phyloP scores from a whole-genome alignment of 1,140 invertebrate species.

The Potamilus streckersoni region DNA sequence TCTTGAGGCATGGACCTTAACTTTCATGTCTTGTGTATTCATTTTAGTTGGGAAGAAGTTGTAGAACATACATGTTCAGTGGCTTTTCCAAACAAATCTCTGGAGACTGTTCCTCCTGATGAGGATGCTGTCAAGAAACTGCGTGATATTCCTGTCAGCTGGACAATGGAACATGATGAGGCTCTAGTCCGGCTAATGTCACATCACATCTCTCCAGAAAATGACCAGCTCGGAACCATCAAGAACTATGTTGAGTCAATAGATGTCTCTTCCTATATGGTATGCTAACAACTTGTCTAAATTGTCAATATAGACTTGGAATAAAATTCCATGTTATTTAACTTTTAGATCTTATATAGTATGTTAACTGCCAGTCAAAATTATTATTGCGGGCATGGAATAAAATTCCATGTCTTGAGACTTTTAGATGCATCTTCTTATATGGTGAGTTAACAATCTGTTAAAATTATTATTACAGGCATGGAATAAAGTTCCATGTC shows the following conservation, averaged over 20 bases:
- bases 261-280: constrained; percentile 61
- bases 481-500: too few relatives aligned
- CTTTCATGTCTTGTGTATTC: constrained; percentile 8
- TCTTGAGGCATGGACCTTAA: constrained; percentile 1
- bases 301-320: not conserved
- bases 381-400: too few relatives aligned
- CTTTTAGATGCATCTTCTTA: too few relatives aligned
- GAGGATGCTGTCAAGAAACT: constrained; percentile 51
- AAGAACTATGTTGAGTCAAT: constrained; percentile 64
- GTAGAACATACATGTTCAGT: constrained; percentile 54
- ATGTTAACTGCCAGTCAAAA: too few relatives aligned
- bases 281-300: constrained; percentile 34
- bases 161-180: constrained; percentile 65
- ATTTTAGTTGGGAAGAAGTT: constrained; percentile 58
- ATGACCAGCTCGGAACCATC: constrained; percentile 59
- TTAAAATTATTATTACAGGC: too few relatives aligned
- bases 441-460: too few relatives aligned
- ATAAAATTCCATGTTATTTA: too few relatives aligned
- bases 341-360: too few relatives aligned
- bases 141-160: constrained; percentile 45
- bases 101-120: constrained; percentile 42
- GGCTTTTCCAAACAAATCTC: constrained; percentile 42
- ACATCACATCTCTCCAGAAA: constrained; percentile 56
- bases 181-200: constrained; percentile 63
- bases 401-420: too few relatives aligned